Percentiles rank a stretch among this genome's conserved stretches.
phyloP scores from a whole-genome alignment of 2,888 invertebrate species.

The Oscheius sp. region DNA sequence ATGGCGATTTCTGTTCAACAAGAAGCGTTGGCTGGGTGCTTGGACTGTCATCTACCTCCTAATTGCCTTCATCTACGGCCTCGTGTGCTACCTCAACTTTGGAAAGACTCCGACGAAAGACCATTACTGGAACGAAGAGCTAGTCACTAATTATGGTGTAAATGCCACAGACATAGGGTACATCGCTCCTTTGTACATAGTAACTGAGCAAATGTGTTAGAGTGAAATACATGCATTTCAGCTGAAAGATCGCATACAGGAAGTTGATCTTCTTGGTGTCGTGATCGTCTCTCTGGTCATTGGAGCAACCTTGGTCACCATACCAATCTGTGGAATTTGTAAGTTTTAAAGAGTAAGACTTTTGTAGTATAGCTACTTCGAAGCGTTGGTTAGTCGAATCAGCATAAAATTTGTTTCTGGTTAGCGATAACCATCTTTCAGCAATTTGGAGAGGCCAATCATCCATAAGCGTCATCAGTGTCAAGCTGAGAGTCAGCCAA shows the following conservation, averaged over 20 bases:
- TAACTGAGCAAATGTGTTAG: not conserved
- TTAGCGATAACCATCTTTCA: too few species aligned
- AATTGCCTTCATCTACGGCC: not conserved
- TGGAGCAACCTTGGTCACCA: not conserved
- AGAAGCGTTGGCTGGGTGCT: not conserved
- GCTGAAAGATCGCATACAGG: not conserved
- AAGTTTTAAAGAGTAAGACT: not conserved
- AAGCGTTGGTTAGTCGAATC: too few species aligned
- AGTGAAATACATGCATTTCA: not conserved
- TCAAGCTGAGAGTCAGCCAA: too few species aligned
- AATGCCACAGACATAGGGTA: not conserved
- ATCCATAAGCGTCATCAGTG: too few species aligned
- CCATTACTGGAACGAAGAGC: not conserved
- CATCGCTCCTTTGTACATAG: not conserved
- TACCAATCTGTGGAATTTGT: not conserved
- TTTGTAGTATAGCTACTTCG: too few species aligned
- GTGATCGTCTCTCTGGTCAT: not conserved
- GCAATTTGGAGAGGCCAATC: too few species aligned
- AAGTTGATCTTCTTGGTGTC: not conserved
- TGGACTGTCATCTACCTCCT: not conserved
- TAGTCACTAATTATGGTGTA: not conserved
- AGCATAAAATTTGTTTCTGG: too few species aligned
- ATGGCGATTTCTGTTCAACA: not conserved
- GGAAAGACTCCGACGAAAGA: constrained; percentile 1
- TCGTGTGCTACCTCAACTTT: not conserved